Percentiles rank a stretch among this genome's conserved stretches.
Evolutionary conservation across 2,113 vertebrate genomes (phyloP).

Genomic region (Aldabrachelys gigantea): DNA sequence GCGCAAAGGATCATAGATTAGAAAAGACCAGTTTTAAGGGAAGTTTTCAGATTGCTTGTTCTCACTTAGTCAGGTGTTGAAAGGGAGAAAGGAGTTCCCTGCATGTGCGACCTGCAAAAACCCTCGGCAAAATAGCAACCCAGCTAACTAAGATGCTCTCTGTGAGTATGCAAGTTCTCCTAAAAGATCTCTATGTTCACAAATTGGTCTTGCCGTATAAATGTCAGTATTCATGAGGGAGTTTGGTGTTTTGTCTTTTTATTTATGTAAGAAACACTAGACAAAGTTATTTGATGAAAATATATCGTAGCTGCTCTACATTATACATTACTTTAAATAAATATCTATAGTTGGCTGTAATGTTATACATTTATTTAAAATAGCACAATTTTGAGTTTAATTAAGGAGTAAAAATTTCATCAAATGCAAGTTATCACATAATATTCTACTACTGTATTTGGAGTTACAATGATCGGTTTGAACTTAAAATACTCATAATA

Average conservation of each 20-base stretch:
- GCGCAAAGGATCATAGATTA: neutral
- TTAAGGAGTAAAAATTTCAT: neutral
- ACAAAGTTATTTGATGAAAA: neutral
- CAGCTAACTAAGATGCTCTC: neutral
- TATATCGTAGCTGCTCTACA: neutral
- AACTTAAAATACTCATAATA: neutral
- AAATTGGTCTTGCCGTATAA: neutral
- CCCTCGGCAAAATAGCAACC: neutral
- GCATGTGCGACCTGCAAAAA: neutral
- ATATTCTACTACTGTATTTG: rapidly evolving
- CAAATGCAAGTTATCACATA: neutral
- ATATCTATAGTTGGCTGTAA: neutral
- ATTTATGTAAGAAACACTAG: neutral
- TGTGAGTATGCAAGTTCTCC: neutral
- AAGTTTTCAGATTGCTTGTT: neutral
- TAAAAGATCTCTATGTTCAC: neutral
- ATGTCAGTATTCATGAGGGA: neutral
- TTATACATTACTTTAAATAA: neutral
- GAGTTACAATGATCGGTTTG: neutral
- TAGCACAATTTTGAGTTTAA: neutral
- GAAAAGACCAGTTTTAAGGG: neutral
- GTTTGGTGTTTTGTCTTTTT: neutral
- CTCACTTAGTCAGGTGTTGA: neutral
- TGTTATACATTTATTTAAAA: neutral
- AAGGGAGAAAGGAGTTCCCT: neutral